Evolutionary conservation across 1,140 invertebrate genomes (phyloP), one percentile per base, ranked within the genome.

Genomic region (Ptiloglossa arizonensis): DNA sequence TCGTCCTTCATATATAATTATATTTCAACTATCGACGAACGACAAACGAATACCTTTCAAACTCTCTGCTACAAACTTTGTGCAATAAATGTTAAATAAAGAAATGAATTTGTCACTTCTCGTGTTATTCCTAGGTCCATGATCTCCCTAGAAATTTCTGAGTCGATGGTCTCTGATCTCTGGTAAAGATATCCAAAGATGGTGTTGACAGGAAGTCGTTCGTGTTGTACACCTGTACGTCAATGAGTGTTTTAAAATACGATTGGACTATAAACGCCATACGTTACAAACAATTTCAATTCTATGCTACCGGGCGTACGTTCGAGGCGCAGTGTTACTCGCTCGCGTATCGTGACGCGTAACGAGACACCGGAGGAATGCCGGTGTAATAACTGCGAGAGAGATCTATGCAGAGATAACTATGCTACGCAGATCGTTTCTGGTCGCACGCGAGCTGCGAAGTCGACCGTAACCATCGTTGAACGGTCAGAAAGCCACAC

Each of bases 321-420:
- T 35, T 32, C 56, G 56, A 57, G 56, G 29, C 17, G 29, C 29
- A 32, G n/a, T 29, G 56, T 57, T 57, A 57, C 56, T 57, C 60
- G n/a, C 2, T 19, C 13, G 29, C 66, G 19, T 59, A 79, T 22
- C 38, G 8, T 67, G 41, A 41, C 57, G 50, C 24, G 63, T 64
- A 68, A 79, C 29, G 27, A 27, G 63, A 80, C 67, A 63, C 22
- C 50, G 66, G 27, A 68, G 56, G 38, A 68, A 80, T 62, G 63
- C 19, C 66, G 38, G 56, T 75, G 46, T 54, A 74, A 67, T 38
- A 68, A 68, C 66, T 68, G 38, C 38, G 56, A 29, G 56, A 57
- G 27, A n/a, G 46, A 68, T 80, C 74, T 46, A 29, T 76, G 57
- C 56, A 56, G 62, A 32, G 72, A 76, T 32, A 80, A 68, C 48